Evolutionary conservation across 2,888 invertebrate genomes (phyloP).

Genomic region (Augiades crinisus): DNA sequence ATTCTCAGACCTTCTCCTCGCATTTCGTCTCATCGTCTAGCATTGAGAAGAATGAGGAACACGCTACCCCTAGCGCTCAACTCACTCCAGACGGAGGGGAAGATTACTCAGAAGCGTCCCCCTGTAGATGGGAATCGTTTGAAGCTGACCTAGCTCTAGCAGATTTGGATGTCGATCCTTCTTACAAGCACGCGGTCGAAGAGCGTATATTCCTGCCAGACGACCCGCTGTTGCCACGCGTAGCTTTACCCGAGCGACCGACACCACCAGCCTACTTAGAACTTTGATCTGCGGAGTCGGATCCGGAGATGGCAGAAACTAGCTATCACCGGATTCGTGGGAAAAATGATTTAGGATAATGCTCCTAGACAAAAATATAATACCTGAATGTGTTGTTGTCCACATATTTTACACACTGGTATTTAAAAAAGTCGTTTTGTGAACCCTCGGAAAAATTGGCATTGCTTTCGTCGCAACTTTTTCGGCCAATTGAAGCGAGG

Average conservation of each 20-base stretch:
- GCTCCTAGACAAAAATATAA: slow-evolving; percentile 22
- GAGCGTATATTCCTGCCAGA: slow-evolving; percentile 83
- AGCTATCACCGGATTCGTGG: slow-evolving; percentile 56
- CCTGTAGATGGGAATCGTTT: slow-evolving; percentile 83
- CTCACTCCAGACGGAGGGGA: slow-evolving; percentile 80
- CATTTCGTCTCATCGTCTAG: slow-evolving; percentile 81
- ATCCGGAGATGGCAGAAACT: slow-evolving; percentile 64
- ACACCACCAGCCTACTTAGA: slow-evolving; percentile 80
- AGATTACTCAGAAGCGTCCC: slow-evolving; percentile 65
- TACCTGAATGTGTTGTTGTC: slow-evolving; percentile 34
- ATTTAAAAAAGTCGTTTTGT: slow-evolving; percentile 42
- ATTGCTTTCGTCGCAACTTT: slow-evolving; percentile 7
- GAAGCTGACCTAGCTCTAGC: slow-evolving; percentile 83
- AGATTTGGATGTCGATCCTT: slow-evolving; percentile 83
- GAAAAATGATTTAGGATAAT: slow-evolving; percentile 51
- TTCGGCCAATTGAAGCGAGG: slow-evolving; percentile 21
- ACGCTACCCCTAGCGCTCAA: slow-evolving; percentile 80
- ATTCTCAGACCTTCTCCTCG: slow-evolving; percentile 83
- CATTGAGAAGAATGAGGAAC: slow-evolving; percentile 69
- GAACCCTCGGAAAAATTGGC: slow-evolving; percentile 7
- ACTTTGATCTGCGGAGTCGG: slow-evolving; percentile 76
- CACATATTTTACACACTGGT: slow-evolving; percentile 39
- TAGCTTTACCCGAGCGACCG: slow-evolving; percentile 78
- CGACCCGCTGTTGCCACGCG: slow-evolving; percentile 77
- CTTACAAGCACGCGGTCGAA: slow-evolving; percentile 83